Conservation (phyloP, 2,797 vertebrate genomes). For the Botia kubotai region DNA sequence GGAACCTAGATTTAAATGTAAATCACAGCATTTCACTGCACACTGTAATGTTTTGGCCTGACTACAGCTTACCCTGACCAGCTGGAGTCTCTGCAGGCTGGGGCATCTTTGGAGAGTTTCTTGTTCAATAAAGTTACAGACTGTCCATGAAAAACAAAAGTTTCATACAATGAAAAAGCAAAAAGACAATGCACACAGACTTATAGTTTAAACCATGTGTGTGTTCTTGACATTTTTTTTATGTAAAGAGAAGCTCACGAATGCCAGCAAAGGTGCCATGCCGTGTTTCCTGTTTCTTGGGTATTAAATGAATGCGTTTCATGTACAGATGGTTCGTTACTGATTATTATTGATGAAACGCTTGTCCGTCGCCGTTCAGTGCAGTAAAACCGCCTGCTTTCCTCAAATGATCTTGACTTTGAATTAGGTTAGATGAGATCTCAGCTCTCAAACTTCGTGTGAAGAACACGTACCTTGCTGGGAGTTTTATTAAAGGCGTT, state of each 20-base stretch:
- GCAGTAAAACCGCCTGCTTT: not conserved
- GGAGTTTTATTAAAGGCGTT: slow-evolving; percentile 11
- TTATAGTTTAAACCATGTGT: not conserved
- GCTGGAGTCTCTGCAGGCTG: not conserved
- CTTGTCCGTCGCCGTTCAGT: not conserved
- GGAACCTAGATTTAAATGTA: not conserved
- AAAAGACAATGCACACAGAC: not conserved
- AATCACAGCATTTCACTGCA: not conserved
- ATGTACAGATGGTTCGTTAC: not conserved
- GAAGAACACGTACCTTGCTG: not conserved
- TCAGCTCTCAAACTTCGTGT: not conserved
- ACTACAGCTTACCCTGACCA: slow-evolving; percentile 29
- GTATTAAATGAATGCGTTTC: not conserved
- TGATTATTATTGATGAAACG: not conserved
- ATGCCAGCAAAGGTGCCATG: not conserved
- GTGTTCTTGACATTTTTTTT: too few relatives aligned
- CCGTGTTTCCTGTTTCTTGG: not conserved
- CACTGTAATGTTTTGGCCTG: not conserved
- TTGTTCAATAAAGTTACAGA: not conserved
- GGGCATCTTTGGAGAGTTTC: slow-evolving; percentile 12
- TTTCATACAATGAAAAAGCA: not conserved
- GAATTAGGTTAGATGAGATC: not conserved
- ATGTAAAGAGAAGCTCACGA: not conserved
- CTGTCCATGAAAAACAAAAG: not conserved
- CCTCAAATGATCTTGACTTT: not conserved